Base-by-base conservation (phyloP, 2,797 vertebrate genomes). In the Tiaroga cobitis region DNA sequence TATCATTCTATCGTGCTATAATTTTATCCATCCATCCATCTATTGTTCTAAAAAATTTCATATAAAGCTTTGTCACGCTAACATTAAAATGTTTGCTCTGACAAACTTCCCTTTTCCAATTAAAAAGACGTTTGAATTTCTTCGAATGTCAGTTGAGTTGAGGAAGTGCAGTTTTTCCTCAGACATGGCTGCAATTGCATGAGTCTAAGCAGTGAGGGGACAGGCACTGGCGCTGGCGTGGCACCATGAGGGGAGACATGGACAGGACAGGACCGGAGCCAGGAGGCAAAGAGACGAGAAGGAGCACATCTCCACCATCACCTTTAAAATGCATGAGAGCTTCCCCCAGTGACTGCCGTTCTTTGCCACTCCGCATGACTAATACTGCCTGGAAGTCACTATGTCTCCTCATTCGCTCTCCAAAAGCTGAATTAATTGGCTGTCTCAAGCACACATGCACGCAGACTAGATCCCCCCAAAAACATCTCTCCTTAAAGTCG, bases 391-490 rank as follows among this genome's bases (percentile, higher is more conserved):
- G 88, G 88, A 59, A 93, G 92, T 92, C 92, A 92, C 92, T 89
- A 90, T 93, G 91, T 92, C 90, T 92, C 89, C 89, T 91, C 88
- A 34, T 89, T 78, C 70, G 88, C 90, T 92, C 90, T 90, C 93
- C 90, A 80, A 92, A 90, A 93, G 90, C 91, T 91, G 91, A 94
- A 94, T 94, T 94, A 95, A 95, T 95, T 94, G 93, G 93, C 92
- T 94, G 93, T 93, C 94, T 84, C 73, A 81, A 76, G 88, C 82
- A 81, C 87, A 84, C 65, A 84, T 75, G 51, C 68, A 82, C 61
- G 46, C 69, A 51, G 43, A 65, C 41, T 54, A 74, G 29, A 77
- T 74, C 32, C 80, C 80, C 70, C 51, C 56, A 77, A 85, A 87
- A 89, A 77, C 83, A 78, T 84, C 74, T 78, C 61, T 59, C 37